Evolutionary conservation across 2,888 invertebrate genomes (phyloP).

Genomic region (Eupithecia tripunctaria): DNA sequence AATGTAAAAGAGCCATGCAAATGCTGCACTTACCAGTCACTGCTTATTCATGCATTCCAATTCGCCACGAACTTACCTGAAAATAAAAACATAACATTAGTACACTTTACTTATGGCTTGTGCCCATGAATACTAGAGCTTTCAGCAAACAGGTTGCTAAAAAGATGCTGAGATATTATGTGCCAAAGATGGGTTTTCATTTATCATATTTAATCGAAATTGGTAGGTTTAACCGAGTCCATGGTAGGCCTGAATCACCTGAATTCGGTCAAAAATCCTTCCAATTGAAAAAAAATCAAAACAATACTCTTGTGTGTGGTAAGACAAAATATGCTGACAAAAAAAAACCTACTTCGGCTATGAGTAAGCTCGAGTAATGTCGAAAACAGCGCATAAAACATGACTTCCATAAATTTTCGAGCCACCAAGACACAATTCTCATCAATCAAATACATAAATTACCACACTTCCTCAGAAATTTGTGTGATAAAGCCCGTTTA

Average conservation of each 20-base stretch:
- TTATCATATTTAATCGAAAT: background rate
- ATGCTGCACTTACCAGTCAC: conserved; percentile 11
- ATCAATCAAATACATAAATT: conserved; percentile 6
- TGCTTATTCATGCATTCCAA: conserved; percentile 20
- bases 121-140: background rate
- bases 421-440: background rate
- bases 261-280: background rate
- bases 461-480: background rate
- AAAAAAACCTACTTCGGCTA: background rate
- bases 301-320: background rate
- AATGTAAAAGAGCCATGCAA: conserved; percentile 6
- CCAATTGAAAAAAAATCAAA: background rate
- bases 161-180: too few species aligned
- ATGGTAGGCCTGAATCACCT: background rate
- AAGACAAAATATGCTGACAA: background rate
- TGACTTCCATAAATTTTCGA: background rate
- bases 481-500: conserved; percentile 9
- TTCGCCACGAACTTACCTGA: conserved; percentile 25
- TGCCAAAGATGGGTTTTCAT: background rate
- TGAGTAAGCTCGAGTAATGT: background rate
- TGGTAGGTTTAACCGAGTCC: background rate
- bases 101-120: background rate
- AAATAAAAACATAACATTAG: conserved; percentile 30
- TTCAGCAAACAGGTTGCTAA: background rate
- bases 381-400: background rate